Evolutionary conservation across 2,113 vertebrate genomes (phyloP).

Genomic region (Acrocephalus arundinaceus): DNA sequence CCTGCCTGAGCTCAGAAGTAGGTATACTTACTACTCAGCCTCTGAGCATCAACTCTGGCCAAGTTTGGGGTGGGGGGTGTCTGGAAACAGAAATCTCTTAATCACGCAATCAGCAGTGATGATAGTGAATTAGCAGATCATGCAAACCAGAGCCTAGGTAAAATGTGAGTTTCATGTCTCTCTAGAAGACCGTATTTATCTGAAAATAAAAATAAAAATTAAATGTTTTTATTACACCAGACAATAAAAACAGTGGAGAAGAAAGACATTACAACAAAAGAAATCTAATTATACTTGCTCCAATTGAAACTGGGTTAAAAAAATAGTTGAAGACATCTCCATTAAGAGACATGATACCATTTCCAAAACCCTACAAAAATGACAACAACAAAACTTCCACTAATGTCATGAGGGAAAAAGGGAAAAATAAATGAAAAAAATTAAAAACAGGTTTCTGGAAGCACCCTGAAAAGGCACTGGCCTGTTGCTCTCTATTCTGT

Average conservation of each 20-base stretch:
- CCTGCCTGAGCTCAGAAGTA: not conserved
- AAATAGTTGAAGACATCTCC: not conserved
- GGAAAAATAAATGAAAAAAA: not conserved
- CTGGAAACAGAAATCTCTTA: not conserved
- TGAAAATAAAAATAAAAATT: not conserved
- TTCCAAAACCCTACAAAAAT: not conserved
- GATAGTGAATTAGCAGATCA: not conserved
- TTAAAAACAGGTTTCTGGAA: not conserved
- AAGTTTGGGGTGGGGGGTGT: not conserved
- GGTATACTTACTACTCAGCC: not conserved
- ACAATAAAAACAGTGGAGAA: not conserved
- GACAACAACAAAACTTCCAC: not conserved
- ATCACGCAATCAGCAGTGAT: not conserved
- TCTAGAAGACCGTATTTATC: not conserved
- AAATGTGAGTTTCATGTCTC: not conserved
- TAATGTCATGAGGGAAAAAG: not conserved
- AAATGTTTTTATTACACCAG: not conserved
- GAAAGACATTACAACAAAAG: not conserved
- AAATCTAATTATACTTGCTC: not conserved
- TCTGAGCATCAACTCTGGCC: not conserved
- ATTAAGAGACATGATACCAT: not conserved
- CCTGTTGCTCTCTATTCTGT: not conserved
- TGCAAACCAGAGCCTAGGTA: not conserved
- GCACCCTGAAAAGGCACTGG: not conserved
- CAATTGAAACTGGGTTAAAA: not conserved